Conservation (phyloP, 2,113 vertebrate species). For the Pyxicephalus adspersus region DNA sequence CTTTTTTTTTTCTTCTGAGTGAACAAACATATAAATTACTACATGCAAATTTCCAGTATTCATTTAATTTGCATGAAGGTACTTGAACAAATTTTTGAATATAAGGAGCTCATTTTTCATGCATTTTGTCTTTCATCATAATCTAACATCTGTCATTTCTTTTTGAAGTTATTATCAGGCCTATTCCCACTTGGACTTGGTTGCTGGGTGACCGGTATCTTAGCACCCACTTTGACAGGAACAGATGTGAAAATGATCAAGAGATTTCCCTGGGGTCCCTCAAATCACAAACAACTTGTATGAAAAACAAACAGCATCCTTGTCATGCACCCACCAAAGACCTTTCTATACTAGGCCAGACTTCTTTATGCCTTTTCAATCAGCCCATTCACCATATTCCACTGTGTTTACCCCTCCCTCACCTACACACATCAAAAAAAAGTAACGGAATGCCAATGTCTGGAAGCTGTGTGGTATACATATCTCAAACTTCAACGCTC, state of each 20-base stretch:
- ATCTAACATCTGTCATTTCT: constrained; percentile 99
- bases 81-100: constrained; percentile 96
- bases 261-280: constrained; percentile 99
- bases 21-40: constrained; percentile 75
- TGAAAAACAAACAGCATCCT: constrained; percentile 94
- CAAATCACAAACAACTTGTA: constrained; percentile 97
- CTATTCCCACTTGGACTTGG: constrained; percentile 99
- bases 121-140: constrained; percentile 93
- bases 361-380: constrained; percentile 48
- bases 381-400: constrained; percentile 31
- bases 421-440: constrained; percentile 48
- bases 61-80: constrained; percentile 97
- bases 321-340: constrained; percentile 69
- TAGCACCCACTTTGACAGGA: constrained; percentile 99
- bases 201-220: constrained; percentile 99
- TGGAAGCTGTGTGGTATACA: constrained; percentile 8
- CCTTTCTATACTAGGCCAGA: constrained; percentile 36
- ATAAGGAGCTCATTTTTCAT: constrained; percentile 97
- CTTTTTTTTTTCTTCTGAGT: constrained; percentile 67
- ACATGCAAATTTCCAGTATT: constrained; percentile 82
- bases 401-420: constrained; percentile 48
- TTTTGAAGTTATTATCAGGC: constrained; percentile 99
- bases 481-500: neutral
- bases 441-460: constrained; percentile 33
- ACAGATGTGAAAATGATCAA: constrained; percentile 99